Conservation (phyloP, 2,113 vertebrate species). For the Diphyllodes magnificus region DNA sequence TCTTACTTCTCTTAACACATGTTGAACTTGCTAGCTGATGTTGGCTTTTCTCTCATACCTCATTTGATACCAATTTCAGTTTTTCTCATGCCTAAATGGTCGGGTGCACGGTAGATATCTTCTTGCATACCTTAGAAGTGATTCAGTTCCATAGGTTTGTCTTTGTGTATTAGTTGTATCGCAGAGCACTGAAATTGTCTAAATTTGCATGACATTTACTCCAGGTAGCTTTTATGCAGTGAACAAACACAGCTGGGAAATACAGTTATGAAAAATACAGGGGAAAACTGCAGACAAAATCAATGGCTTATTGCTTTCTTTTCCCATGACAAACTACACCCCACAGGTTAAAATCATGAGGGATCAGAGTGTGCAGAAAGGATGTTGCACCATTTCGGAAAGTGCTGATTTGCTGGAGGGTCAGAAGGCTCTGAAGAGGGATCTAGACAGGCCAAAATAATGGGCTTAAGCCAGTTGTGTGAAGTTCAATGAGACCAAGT, state of each 20-base stretch:
- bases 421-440: neutral
- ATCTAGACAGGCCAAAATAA: neutral
- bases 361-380: neutral
- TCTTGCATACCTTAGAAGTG: neutral
- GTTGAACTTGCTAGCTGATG: neutral
- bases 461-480: neutral
- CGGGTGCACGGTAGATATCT: neutral
- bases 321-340: neutral
- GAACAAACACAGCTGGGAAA: neutral
- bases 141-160: neutral
- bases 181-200: neutral
- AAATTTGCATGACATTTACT: neutral
- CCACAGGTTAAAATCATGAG: neutral
- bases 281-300: neutral
- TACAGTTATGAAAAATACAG: neutral
- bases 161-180: neutral
- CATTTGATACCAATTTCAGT: neutral
- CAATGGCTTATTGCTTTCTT: neutral
- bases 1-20: neutral
- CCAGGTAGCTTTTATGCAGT: neutral
- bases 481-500: neutral
- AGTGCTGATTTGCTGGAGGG: neutral
- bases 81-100: neutral
- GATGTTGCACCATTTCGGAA: neutral
- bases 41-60: neutral